Evolutionary conservation across 2,888 invertebrate genomes (phyloP).

Genomic region (Synanthedon vespiformis): DNA sequence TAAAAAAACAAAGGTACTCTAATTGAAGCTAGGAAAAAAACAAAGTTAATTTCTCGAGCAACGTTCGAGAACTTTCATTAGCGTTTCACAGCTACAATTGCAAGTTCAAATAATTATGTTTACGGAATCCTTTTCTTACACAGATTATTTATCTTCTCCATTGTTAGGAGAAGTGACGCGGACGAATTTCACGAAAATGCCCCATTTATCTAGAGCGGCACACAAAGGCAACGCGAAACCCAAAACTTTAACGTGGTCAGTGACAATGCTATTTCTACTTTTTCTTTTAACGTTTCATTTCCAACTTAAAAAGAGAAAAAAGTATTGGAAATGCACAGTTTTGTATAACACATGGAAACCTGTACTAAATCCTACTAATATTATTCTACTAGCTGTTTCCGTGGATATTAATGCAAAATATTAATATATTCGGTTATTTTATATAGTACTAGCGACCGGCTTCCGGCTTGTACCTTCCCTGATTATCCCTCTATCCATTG

Average conservation of each 20-base stretch:
- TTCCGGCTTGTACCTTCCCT: too few species aligned
- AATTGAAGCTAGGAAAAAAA: conserved; percentile 40
- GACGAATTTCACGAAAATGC: conserved; percentile 67
- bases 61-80: conserved; percentile 54
- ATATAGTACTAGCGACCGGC: too few species aligned
- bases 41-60: conserved; percentile 47
- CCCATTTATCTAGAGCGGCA: conserved; percentile 62
- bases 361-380: conserved; percentile 14
- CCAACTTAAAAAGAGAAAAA: conserved; percentile 28
- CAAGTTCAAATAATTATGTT: conserved; percentile 68
- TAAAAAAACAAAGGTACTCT: conserved; percentile 44
- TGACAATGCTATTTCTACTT: conserved; percentile 61
- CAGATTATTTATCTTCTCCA: conserved; percentile 66
- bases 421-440: too few species aligned
- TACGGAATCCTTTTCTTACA: conserved; percentile 68
- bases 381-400: conserved; percentile 6
- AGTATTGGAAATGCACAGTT: conserved; percentile 38
- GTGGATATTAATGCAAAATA: too few species aligned
- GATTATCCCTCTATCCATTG: too few species aligned
- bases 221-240: conserved; percentile 64
- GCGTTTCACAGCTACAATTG: conserved; percentile 62
- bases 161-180: conserved; percentile 65
- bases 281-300: conserved; percentile 60
- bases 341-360: conserved; percentile 16
- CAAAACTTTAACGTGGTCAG: conserved; percentile 68